Base-by-base conservation (phyloP, 1,140 invertebrate species). In the Cotesia typhae region DNA sequence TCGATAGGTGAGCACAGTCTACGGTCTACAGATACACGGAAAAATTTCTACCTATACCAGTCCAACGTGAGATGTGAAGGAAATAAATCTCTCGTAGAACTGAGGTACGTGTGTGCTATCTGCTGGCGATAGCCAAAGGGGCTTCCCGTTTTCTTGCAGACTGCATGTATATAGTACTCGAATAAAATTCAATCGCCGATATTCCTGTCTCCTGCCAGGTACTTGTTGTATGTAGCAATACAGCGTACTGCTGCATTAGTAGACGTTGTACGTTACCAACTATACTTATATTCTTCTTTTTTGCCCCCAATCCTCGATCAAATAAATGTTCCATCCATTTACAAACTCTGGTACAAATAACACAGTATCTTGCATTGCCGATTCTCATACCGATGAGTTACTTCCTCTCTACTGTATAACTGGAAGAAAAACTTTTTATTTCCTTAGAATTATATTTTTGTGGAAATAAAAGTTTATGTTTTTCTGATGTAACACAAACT, bases 101-200 rank as follows among this genome's bases (percentile, higher is more conserved):
- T 47, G 41, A 67, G 14, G 41, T 10, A 28, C 6, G 51, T 7
- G 28, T 47, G 41, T 67, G 28, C 57, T 68, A 52, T 53, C 10
- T 52, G 14, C 14, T 53, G 7, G 35, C 52, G 66, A 68, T 68
- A 68, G 52, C 66, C 51, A 55, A 53, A 57, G 66, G 67, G 55
- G 67, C 55, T 37, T 59, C 67, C 37, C 67, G 53, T 55, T 69
- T 60, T 69, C 57, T 69, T 69, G 12, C 55, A 38, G 38, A 36
- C 55, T 41, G 37, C 1, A 28, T 28, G 28, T 28, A 28, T 28
- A 28, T 28, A 28, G 28, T 59, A 53, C 9, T 69, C 47, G 59
- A 69, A 68, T 68, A 57, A 69, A 69, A 69, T 57, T 60, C 67
- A 20, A 59, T 69, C 52, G 36, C 17, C 67, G 36, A 57, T 69